Evolutionary conservation across 2,888 invertebrate genomes (phyloP), one percentile per base, ranked within the genome.

Genomic region (Melitaea athalia): DNA sequence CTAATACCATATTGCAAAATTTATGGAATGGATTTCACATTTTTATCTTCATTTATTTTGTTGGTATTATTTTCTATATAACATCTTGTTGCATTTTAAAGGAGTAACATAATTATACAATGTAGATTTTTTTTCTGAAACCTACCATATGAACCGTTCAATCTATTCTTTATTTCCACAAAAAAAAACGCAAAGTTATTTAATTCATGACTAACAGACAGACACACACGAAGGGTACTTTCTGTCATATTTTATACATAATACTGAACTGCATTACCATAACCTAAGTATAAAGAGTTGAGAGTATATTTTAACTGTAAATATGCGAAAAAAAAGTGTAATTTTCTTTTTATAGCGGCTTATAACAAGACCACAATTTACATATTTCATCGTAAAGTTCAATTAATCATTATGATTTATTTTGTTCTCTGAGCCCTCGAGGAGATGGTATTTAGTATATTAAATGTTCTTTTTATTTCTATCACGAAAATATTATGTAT

Each of bases 251-350:
- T 33, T 24, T n/a, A 14, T 15, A 38, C n/a, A n/a, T 57, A 57
- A 7, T 15, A 15, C 38, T 57, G 11, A 57, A 15, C 38, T 42
- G 42, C 57, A 57, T 57, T n/a, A n/a, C 38, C 38, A 15, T 3
- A 8, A n/a, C 14, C 7, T 10, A 38, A 5, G 12, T 50, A 12
- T 62, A 17, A 47, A 50, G 43, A 59, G 7, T 43, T 59, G 62
- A n/a, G n/a, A n/a, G n/a, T n/a, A n/a, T 7, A 38, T 38, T 5
- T 3, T 7, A 38, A 2, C 24, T 24, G 38, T 53, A 66, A 50
- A 62, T 69, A 73, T 64, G 68, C 64, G 62, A n/a, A 66, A 73
- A 69, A 38, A 70, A 73, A 70, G n/a, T 63, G 68, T 72, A 71
- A 71, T 74, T 72, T 71, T 55, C 66, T 68, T 64, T 67, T 67